These are phyloP conservation scores for Porites lutea DNA, from an alignment of 64 coral and sea anemone genomes.

Conservation along the genomic window DNA sequence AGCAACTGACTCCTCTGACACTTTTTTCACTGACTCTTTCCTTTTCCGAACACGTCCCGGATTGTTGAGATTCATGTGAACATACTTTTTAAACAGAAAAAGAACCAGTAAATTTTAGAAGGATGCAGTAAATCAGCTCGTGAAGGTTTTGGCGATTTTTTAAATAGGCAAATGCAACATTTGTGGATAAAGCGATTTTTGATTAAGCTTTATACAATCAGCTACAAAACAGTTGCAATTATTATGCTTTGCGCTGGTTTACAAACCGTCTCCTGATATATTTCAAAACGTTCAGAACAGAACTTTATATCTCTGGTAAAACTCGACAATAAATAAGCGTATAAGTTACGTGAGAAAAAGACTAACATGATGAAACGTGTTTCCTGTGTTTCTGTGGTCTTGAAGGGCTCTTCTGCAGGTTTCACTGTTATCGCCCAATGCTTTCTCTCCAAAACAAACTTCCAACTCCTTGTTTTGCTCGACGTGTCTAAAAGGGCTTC, in stretches of 20 bases:
- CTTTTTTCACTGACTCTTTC: background rate
- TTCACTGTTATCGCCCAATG: background rate
- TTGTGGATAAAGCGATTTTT: conserved; percentile 10
- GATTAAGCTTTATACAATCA: background rate
- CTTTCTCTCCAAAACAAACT: background rate
- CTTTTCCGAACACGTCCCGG: conserved; percentile 1
- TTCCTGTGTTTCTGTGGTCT: background rate
- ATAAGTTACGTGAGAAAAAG: background rate
- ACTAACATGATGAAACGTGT: conserved; percentile 10
- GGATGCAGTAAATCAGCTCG: conserved; percentile 5
- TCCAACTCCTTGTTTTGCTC: background rate
- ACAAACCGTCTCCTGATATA: background rate
- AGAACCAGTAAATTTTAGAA: background rate
- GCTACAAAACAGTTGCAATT: conserved; percentile 10
- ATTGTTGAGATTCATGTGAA: conserved; percentile 9
- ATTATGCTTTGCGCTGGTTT: conserved; percentile 11
- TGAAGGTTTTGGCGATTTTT: background rate
- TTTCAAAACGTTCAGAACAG: background rate
- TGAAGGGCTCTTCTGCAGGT: background rate
- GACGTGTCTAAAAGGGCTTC: background rate
- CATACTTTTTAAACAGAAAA: background rate
- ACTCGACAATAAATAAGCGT: background rate
- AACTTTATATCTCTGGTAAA: background rate
- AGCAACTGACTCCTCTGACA: background rate
- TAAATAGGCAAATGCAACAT: conserved; percentile 15